Conservation (phyloP, 1,140 invertebrate genomes). For the Lepeophtheirus salmonis region DNA sequence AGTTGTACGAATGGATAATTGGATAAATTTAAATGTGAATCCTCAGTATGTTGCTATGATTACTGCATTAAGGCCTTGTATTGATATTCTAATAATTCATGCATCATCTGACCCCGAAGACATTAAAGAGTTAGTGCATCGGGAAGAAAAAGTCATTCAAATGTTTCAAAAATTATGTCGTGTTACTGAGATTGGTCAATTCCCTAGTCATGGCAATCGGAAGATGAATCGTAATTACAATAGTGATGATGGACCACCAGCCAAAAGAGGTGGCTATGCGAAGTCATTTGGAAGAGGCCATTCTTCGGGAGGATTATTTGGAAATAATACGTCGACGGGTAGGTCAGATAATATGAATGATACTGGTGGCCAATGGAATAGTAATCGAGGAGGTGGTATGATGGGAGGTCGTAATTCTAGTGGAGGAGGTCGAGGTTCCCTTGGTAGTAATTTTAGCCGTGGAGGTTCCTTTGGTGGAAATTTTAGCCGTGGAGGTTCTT, state of each 20-base stretch:
- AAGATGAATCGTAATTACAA: background rate
- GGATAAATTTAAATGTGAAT: conserved; percentile 71
- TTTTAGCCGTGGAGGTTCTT: background rate
- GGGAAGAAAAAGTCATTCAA: conserved; percentile 32
- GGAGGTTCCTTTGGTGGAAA: too few species aligned
- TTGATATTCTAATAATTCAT: conserved; percentile 62
- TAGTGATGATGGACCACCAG: background rate
- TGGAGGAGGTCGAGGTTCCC: background rate
- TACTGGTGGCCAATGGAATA: too few species aligned
- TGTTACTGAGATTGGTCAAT: background rate
- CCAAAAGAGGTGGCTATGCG: background rate
- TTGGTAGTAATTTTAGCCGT: too few species aligned
- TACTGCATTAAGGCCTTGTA: conserved; percentile 58
- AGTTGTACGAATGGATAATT: conserved; percentile 60
- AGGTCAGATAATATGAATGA: too few species aligned
- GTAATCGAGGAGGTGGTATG: too few species aligned
- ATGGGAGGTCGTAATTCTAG: background rate
- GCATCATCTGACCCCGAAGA: conserved; percentile 53
- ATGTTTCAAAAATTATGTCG: conserved; percentile 25
- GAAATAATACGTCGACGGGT: background rate
- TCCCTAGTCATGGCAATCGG: background rate
- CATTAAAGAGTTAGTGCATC: conserved; percentile 21
- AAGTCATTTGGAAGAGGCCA: background rate
- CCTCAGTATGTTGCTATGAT: conserved; percentile 53
- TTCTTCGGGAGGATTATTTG: background rate